A percentile compares a stretch with the other conserved stretches of the same genome.
phyloP scores from a whole-genome alignment of 2,113 vertebrate genomes.

The Copsychus sechellarum region DNA sequence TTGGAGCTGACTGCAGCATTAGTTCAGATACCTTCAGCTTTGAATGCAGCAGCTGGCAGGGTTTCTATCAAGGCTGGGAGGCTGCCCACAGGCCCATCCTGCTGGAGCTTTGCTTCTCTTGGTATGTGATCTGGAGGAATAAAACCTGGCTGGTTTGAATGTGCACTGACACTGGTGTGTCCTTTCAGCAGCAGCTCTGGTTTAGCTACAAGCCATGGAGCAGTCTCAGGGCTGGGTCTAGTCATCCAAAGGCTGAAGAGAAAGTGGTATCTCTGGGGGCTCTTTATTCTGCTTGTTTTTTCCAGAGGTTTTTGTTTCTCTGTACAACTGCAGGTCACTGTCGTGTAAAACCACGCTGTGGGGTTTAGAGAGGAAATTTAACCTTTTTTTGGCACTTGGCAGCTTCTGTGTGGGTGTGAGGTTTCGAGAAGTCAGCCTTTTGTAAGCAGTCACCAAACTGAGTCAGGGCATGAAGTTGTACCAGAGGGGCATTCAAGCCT shows the following conservation, averaged over 20 bases:
- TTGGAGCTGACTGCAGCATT: not conserved
- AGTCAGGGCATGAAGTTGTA: not conserved
- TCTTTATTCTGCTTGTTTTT: not conserved
- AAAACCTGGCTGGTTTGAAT: not conserved
- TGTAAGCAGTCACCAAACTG: not conserved
- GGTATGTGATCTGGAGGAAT: not conserved
- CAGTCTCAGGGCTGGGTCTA: not conserved
- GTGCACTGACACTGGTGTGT: accelerated
- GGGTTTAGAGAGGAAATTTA: not conserved
- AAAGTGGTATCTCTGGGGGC: not conserved
- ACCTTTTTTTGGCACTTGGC: not conserved
- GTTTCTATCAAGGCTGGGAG: not conserved
- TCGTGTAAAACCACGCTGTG: not conserved
- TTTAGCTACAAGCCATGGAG: not conserved
- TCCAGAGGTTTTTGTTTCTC: not conserved
- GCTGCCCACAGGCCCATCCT: not conserved
- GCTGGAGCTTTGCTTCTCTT: not conserved
- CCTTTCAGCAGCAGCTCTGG: not conserved
- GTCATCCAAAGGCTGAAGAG: not conserved
- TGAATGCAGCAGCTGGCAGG: not conserved
- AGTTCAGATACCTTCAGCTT: not conserved
- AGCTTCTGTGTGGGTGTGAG: not conserved
- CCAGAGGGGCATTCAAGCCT: not conserved
- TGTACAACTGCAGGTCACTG: not conserved
- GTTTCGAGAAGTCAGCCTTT: not conserved